phyloP scores from a whole-genome alignment of 2,797 vertebrate genomes.

The Melanotaenia trifasciata region DNA sequence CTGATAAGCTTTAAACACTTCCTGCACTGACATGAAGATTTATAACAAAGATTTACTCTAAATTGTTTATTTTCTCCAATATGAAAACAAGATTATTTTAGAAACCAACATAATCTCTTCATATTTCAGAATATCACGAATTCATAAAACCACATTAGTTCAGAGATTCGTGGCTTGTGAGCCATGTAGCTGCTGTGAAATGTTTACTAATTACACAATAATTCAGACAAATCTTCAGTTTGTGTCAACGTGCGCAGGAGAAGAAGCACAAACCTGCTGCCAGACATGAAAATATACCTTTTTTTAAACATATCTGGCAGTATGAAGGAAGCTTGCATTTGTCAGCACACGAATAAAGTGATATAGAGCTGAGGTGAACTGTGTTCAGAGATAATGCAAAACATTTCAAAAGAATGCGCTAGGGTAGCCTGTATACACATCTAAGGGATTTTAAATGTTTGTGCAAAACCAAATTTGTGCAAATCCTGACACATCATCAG shows the following conservation, averaged over 20 bases:
- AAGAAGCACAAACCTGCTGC: neutral
- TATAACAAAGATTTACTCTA: constrained; percentile 29
- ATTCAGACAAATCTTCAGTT: constrained; percentile 10
- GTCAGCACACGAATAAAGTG: neutral
- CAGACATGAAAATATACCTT: constrained; percentile 5
- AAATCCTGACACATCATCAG: neutral
- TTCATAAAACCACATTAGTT: constrained; percentile 32
- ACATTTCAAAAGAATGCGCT: neutral
- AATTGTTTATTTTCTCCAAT: constrained; percentile 13
- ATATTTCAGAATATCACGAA: constrained; percentile 28
- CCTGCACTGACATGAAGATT: constrained; percentile 19
- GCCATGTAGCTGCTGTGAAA: neutral
- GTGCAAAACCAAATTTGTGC: neutral
- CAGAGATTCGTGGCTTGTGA: neutral
- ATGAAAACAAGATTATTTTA: constrained; percentile 14
- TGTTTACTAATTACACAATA: constrained; percentile 2
- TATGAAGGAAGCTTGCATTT: neutral
- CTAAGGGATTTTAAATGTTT: neutral
- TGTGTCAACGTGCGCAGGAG: constrained; percentile 4
- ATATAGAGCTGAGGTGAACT: neutral
- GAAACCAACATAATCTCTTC: constrained; percentile 17
- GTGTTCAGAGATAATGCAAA: neutral
- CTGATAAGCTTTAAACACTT: constrained; percentile 5
- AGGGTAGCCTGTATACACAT: neutral
- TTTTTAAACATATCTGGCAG: neutral